Evolutionary conservation across 1,140 invertebrate genomes (phyloP).

Genomic region (Thaumatotibia leucotreta): DNA sequence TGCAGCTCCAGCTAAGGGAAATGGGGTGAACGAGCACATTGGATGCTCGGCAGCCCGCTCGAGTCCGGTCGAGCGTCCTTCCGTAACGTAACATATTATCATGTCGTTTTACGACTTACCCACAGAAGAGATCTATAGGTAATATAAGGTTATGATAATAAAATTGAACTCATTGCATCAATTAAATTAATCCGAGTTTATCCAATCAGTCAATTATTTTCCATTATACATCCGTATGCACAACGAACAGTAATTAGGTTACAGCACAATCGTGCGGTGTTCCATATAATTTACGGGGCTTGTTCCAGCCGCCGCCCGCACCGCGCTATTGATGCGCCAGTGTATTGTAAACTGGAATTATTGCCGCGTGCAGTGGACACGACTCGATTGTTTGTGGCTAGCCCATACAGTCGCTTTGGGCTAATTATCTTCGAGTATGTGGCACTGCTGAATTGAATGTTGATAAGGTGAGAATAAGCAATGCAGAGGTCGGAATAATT

Average conservation of each 20-base stretch:
- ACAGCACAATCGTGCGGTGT: background rate
- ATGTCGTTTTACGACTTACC: too few relatives aligned
- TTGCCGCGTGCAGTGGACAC: background rate
- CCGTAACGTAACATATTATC: too few relatives aligned
- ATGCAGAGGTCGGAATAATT: background rate
- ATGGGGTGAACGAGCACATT: too few relatives aligned
- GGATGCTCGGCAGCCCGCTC: too few relatives aligned
- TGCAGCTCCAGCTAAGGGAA: too few relatives aligned
- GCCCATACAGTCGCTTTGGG: background rate
- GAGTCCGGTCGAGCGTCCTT: too few relatives aligned
- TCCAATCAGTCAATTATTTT: too few relatives aligned
- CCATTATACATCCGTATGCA: background rate
- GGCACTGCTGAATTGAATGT: background rate
- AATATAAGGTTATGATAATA: too few relatives aligned
- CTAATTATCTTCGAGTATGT: background rate
- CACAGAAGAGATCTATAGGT: too few relatives aligned
- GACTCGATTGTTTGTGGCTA: background rate
- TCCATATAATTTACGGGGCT: background rate
- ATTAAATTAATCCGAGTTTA: too few relatives aligned
- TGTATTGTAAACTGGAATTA: constrained; percentile 1
- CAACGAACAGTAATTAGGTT: background rate
- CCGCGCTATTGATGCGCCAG: background rate
- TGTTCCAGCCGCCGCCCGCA: background rate
- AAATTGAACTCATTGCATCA: too few relatives aligned
- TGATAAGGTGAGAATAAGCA: background rate